Evolutionary conservation across 1,140 invertebrate species (phyloP).

Genomic region (Diachasma alloeum): DNA sequence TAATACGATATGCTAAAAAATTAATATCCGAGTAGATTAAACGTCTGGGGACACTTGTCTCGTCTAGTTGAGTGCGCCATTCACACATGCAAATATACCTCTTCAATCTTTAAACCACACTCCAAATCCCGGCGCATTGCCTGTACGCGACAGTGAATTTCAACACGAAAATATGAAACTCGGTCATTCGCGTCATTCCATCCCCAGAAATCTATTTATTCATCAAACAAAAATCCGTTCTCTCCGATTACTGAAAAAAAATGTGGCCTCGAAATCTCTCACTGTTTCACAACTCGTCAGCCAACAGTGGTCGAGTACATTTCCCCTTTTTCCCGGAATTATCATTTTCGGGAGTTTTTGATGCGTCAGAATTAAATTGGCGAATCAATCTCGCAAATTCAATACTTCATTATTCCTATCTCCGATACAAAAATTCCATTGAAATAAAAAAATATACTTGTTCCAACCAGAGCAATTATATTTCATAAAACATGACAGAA

Average conservation of each 20-base stretch:
- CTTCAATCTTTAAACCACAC: conserved; percentile 21
- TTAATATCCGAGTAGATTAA: background rate
- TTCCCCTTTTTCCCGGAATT: background rate
- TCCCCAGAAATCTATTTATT: background rate
- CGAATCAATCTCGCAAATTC: background rate
- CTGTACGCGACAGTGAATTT: conserved; percentile 17
- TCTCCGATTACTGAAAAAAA: background rate
- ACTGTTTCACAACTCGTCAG: background rate
- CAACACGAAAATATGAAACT: conserved; percentile 6
- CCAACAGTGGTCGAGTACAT: background rate
- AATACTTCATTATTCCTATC: background rate
- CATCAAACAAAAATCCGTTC: background rate
- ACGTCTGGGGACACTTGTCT: background rate
- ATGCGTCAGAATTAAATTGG: background rate
- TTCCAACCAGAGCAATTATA: too few relatives aligned
- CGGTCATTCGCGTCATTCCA: conserved; percentile 16
- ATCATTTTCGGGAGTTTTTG: background rate
- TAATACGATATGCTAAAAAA: background rate
- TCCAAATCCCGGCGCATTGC: conserved; percentile 7
- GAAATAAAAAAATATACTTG: too few relatives aligned
- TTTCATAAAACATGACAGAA: too few relatives aligned
- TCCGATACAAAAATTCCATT: too few relatives aligned
- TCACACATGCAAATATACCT: background rate
- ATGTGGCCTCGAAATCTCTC: background rate
- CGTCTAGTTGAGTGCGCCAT: background rate